phyloP scores from a whole-genome alignment of 2,888 invertebrate species.

The Xanthostigma xanthostigma region DNA sequence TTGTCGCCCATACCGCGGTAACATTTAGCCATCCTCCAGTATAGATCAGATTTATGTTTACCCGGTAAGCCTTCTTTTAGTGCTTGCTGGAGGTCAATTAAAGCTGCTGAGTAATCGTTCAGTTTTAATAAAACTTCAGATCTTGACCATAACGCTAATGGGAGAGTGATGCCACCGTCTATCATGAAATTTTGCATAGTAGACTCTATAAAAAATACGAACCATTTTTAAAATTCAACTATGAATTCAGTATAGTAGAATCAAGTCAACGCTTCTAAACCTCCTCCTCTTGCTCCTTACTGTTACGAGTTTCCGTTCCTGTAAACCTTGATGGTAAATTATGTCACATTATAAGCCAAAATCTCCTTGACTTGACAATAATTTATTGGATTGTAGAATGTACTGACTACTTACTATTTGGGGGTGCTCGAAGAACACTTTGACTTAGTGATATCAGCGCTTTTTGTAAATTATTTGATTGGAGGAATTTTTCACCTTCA shows the following conservation, averaged over 20 bases:
- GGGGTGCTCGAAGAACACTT: conserved; percentile 57
- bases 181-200: conserved; percentile 20
- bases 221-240: too few relatives aligned
- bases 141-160: conserved; percentile 49
- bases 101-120: conserved; percentile 39
- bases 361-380: too few relatives aligned
- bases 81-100: conserved; percentile 53
- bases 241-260: too few relatives aligned
- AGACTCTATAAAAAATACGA: too few relatives aligned
- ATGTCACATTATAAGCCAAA: too few relatives aligned
- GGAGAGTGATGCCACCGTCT: conserved; percentile 47
- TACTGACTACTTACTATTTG: conserved; percentile 32
- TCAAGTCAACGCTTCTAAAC: too few relatives aligned
- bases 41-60: conserved; percentile 47
- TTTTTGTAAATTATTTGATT: conserved; percentile 34
- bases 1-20: conserved; percentile 44
- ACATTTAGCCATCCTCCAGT: conserved; percentile 53
- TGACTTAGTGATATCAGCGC: conserved; percentile 53
- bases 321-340: too few relatives aligned
- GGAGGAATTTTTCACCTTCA: conserved; percentile 43
- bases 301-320: too few relatives aligned
- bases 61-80: conserved; percentile 45
- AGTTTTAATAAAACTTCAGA: conserved; percentile 45
- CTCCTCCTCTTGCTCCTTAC: too few relatives aligned
- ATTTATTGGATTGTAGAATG: too few relatives aligned